Base-by-base conservation (phyloP, 2,113 vertebrate species). In the Sebastes fasciatus region DNA sequence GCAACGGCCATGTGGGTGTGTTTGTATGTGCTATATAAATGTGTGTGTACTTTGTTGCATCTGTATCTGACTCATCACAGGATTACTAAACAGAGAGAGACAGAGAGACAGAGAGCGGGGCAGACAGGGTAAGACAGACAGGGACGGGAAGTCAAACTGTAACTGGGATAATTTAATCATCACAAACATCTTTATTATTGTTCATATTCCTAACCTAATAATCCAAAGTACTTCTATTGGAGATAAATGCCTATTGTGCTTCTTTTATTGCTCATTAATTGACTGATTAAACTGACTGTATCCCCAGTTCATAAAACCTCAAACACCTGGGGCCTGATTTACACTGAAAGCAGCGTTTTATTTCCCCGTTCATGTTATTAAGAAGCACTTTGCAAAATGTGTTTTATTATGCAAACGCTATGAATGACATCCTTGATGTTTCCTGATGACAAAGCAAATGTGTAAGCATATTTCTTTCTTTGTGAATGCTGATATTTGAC, bases 221-320 rank as follows among this genome's bases (percentile, higher is more conserved):
- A 21, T 55, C 48, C 17, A 3, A 19, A 19, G 6, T 13, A 11
- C 26, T n/a, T 61, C 23, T 19, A 79, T 17, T 17, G 48, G 68
- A 1, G 42, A 34, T 10, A 14, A 74, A 69, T n/a, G 42, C 13
- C 4, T 46, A 19, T 70, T 69, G 70, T 45, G 14, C 43, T 12
- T 51, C 6, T 34, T 79, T 68, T 19, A 57, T 57, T 74, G 57
- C 76, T 63, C 55, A 61, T 55, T 68, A 42, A 66, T 46, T 13
- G 19, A 68, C 48, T 54, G 54, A 23, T 58, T 60, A 60, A 73
- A 80, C 14, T 16, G 45, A 21, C 45, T 45, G 9, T 34, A n/a
- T 4, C 8, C 8, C 43, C 61, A 9, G 21, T 8, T 46, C 42
- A 40, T 63, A 63, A 73, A 60, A 13, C 10, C 8, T 23, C 9